phyloP scores from a whole-genome alignment of 2,797 vertebrate genomes.

The Furcifer pardalis region DNA sequence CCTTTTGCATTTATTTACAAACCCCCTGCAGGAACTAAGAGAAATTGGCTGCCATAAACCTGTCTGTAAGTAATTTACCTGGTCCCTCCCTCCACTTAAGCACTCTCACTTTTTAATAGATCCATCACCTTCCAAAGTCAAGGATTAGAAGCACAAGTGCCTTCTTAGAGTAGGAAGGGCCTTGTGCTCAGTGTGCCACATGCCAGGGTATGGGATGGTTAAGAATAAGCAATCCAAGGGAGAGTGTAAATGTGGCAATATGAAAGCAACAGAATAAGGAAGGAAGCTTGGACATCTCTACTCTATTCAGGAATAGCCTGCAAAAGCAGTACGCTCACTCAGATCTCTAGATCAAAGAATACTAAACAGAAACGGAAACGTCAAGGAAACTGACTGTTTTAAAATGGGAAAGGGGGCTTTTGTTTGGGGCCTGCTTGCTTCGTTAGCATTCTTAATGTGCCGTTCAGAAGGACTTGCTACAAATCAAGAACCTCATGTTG shows the following conservation, averaged over 20 bases:
- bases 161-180: background rate
- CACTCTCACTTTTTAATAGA: background rate
- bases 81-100: conserved; percentile 2
- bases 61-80: background rate
- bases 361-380: background rate
- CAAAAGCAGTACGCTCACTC: background rate
- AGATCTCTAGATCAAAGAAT: background rate
- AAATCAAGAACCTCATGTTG: background rate
- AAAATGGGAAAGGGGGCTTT: background rate
- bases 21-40: background rate
- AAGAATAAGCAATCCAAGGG: background rate
- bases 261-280: background rate
- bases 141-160: background rate
- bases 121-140: background rate
- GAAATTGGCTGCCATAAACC: conserved; percentile 4
- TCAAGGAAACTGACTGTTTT: background rate
- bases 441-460: conserved; percentile 10
- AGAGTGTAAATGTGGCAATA: background rate
- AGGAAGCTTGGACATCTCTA: background rate
- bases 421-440: background rate
- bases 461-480: background rate
- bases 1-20: conserved; percentile 22
- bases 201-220: background rate
- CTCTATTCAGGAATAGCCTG: background rate
- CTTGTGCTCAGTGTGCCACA: background rate